Base-by-base conservation (phyloP, 2,888 invertebrate species). In the Cheiracanthium punctorium region DNA sequence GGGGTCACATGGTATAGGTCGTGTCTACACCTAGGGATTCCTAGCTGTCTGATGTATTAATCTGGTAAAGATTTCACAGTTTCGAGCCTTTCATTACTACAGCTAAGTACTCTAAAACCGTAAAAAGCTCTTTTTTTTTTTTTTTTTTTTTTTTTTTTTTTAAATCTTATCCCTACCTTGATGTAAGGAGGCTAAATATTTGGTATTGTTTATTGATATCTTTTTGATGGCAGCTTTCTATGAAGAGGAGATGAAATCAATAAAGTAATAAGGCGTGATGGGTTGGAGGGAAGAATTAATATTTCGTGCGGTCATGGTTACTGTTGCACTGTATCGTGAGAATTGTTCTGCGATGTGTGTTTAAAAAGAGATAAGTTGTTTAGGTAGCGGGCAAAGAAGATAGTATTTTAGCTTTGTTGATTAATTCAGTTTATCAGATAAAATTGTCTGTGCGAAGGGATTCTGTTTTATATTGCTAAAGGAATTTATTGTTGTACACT, bases 1-100 rank as follows among this genome's bases (percentile, higher is more conserved):
- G 58, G 58, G 20, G 58, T 58, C 58, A 58, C 58, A 24, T 58
- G 58, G 58, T 58, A 58, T 20, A 58, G 58, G 58, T 58, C 58
- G 24, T 58, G 58, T 58, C 58, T 58, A 24, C 58, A 58, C 58
- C 58, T 58, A 58, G 24, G 58, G 58, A 58, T 58, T 58, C 58
- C 24, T 24, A 58, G 58, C 58, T 4, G 58, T 24, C 24, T 58
- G 58, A 58, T 58, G 17, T 58, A 58, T 58, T 58, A 58, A 58
- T 58, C 58, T 58, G 24, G 58, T 4, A 58, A 24, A 58, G 20
- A 58, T 58, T 58, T n/a, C n/a, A n/a, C 24, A 24, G 58, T 58
- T 58, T 58, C 43, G 14, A 17, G 2, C 58, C n/a, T 24, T 58
- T 58, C 24, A 7, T 58, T 58, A 58, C 24, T 58, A 48, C n/a